A percentile compares a stretch with the other conserved stretches of the same genome.
Conservation (phyloP, 2,113 vertebrate genomes). For the Nibea coibor region DNA sequence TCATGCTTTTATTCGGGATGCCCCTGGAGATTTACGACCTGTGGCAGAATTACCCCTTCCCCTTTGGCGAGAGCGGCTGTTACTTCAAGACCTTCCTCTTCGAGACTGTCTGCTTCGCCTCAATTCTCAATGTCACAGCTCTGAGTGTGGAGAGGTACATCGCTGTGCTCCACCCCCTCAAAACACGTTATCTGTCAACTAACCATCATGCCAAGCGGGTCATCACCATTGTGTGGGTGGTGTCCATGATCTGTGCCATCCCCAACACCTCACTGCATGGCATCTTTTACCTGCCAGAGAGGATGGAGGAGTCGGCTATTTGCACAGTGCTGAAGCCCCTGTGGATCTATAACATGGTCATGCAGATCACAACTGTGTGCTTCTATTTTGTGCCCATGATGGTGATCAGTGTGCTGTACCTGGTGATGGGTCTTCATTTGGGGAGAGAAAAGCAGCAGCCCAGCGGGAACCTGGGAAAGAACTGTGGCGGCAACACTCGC, state of each 20-base stretch:
- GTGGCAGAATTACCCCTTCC: conserved; percentile 87
- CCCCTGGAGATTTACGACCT: conserved; percentile 86
- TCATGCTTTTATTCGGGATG: conserved; percentile 85
- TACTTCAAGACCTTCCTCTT: conserved; percentile 86
- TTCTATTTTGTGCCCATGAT: conserved; percentile 85
- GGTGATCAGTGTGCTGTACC: conserved; percentile 83
- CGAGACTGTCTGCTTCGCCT: conserved; percentile 86
- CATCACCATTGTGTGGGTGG: conserved; percentile 78
- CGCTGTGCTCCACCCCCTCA: conserved; percentile 85
- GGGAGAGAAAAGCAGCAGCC: conserved; percentile 67
- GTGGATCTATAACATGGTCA: conserved; percentile 86
- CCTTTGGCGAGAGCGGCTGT: conserved; percentile 83
- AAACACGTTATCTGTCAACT: conserved; percentile 82
- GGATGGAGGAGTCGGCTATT: conserved; percentile 81
- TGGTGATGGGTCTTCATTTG: conserved; percentile 82
- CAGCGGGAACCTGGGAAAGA: conserved; percentile 61
- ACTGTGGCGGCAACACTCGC: conserved; percentile 48
- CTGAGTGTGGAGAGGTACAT: conserved; percentile 85
- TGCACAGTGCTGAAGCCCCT: conserved; percentile 83
- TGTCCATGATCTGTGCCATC: conserved; percentile 81
- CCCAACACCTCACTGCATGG: conserved; percentile 86
- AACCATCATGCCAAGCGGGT: conserved; percentile 82
- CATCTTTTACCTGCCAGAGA: conserved; percentile 82
- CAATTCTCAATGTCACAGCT: conserved; percentile 85
- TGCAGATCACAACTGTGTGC: conserved; percentile 85